Evolutionary conservation across 2,888 invertebrate genomes (phyloP), one percentile per base, ranked within the genome.

Genomic region (Ptilodon capucinus): DNA sequence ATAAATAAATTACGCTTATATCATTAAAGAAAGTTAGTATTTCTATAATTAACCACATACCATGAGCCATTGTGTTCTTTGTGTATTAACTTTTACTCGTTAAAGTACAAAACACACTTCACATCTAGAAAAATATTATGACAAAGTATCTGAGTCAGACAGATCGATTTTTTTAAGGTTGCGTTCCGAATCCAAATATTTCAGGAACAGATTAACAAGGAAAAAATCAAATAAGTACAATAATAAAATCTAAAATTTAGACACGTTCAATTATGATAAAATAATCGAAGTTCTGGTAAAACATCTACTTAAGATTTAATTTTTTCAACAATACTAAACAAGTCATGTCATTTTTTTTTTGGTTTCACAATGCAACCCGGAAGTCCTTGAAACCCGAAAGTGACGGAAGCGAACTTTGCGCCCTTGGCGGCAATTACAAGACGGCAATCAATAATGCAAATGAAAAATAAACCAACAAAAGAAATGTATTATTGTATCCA

Each of bases 51-150:
- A 46, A 56, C 38, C 43, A 79, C 88, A 72, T 76, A 89, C 89
- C 88, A 60, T 76, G 83, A 23, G 85, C 75, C 89, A 89, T 89
- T 62, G 42, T 68, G 44, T 50, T 61, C 48, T 40, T 32, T 54
- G 28, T 35, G 55, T 51, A 52, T 48, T 54, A 54, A 48, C 50
- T 52, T 51, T 49, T 48, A 55, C 13, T 43, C 41, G 39, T 19
- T 40, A 53, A 51, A 59, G 40, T 45, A 45, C 28, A 19, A 43
- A 49, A 47, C 42, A 21, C 47, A 51, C 40, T 40, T 44, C 28
- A 30, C 40, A 52, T 39, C 16, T 38, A 57, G 51, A 44, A 67
- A 63, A 67, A 28, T 46, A 61, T 46, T 64, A 65, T 51, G 64
- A 71, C 71, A 70, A 68, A 55, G 54, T 55, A 54, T 60, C 65